phyloP scores from a whole-genome alignment of 1,140 invertebrate species.

The Heliconius melpomene region DNA sequence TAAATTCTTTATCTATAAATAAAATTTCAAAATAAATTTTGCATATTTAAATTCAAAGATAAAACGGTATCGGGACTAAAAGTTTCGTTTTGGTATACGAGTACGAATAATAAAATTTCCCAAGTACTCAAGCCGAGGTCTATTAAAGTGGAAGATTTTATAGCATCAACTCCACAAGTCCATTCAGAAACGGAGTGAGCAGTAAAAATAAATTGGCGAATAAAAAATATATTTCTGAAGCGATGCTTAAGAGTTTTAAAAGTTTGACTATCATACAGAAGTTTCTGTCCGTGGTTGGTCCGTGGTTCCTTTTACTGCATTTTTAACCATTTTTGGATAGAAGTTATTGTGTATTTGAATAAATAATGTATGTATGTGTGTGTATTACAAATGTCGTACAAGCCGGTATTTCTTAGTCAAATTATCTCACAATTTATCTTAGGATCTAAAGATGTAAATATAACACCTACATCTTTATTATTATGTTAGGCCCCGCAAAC shows the following conservation, averaged over 20 bases:
- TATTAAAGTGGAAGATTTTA: slow-evolving; percentile 16
- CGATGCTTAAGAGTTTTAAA: slow-evolving; percentile 8
- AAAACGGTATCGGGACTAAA: slow-evolving; percentile 4
- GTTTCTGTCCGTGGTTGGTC: neutral
- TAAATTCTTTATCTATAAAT: neutral
- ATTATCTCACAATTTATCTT: too few species aligned
- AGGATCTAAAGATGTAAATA: too few species aligned
- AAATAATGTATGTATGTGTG: neutral
- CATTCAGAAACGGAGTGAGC: slow-evolving; percentile 13
- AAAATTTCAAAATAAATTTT: neutral
- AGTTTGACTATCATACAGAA: slow-evolving; percentile 7
- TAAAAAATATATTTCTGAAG: slow-evolving; percentile 13
- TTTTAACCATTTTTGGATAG: neutral
- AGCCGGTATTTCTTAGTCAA: too few species aligned
- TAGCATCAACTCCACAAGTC: slow-evolving; percentile 14
- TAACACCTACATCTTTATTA: too few species aligned
- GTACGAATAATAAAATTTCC: slow-evolving; percentile 7
- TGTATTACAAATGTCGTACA: too few species aligned
- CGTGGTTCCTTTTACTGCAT: neutral
- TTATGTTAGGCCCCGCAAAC: too few species aligned
- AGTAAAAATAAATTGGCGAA: slow-evolving; percentile 15
- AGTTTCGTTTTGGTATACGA: slow-evolving; percentile 11
- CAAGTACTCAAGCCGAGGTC: neutral
- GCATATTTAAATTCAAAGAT: neutral
- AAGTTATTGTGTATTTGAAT: neutral